phyloP scores from a whole-genome alignment of 1,140 invertebrate genomes.

The Ceratoteleas bidentatus region DNA sequence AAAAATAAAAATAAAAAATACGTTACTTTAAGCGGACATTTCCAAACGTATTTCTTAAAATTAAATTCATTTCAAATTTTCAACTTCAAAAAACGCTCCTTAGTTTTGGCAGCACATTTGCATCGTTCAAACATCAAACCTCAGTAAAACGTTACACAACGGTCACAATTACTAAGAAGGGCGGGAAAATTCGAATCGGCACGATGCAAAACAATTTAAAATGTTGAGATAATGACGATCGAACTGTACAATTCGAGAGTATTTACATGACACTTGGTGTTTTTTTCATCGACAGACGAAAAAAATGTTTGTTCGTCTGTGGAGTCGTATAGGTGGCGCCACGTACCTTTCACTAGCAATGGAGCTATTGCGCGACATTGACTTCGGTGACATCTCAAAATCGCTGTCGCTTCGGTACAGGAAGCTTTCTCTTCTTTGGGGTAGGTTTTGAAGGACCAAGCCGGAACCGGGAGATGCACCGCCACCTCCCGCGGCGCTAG shows the following conservation, averaged over 20 bases:
- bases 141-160: background rate
- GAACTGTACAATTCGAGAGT: background rate
- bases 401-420: too few species aligned
- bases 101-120: background rate
- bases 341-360: too few species aligned
- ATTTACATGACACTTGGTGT: too few species aligned
- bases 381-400: too few species aligned
- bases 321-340: too few species aligned
- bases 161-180: background rate
- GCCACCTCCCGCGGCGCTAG: too few species aligned
- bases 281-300: too few species aligned
- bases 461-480: too few species aligned
- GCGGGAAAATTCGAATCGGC: conserved; percentile 15
- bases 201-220: conserved; percentile 29
- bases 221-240: conserved; percentile 57
- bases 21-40: background rate
- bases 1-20: background rate
- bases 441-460: too few species aligned
- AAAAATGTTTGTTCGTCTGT: too few species aligned
- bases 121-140: conserved; percentile 1
- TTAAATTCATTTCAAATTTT: background rate
- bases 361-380: too few species aligned
- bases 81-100: background rate
- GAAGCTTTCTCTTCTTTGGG: too few species aligned
- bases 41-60: background rate